phyloP scores from a whole-genome alignment of 2,797 vertebrate genomes.

The Gila robusta region DNA sequence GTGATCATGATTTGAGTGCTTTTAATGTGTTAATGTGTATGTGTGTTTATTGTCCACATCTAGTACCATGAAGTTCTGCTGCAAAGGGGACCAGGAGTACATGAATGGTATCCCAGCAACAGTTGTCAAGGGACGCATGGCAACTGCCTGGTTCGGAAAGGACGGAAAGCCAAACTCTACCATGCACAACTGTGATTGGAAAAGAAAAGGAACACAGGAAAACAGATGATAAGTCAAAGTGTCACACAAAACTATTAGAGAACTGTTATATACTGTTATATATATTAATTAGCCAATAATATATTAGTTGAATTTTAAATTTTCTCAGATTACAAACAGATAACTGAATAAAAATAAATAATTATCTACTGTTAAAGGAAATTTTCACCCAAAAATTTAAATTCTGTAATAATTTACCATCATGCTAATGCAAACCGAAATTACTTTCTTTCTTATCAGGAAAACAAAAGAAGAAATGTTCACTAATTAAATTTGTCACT shows the following conservation, averaged over 20 bases:
- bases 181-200: constrained; percentile 83
- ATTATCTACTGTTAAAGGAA: neutral
- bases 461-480: neutral
- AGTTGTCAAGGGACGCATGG: constrained; percentile 91
- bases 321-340: neutral
- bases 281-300: neutral
- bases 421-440: neutral
- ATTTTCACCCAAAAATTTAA: neutral
- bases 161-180: constrained; percentile 92
- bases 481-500: too few species aligned
- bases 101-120: constrained; percentile 97
- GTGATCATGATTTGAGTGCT: constrained; percentile 25
- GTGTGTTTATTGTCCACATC: constrained; percentile 44
- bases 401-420: neutral
- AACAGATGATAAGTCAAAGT: constrained; percentile 22
- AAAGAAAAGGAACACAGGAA: constrained; percentile 14
- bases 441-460: neutral
- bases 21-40: constrained; percentile 37
- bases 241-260: neutral
- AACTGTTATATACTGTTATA: too few species aligned
- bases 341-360: neutral
- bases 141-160: constrained; percentile 88
- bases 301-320: neutral
- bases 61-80: constrained; percentile 98
- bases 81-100: constrained; percentile 98